phyloP scores from a whole-genome alignment of 2,113 vertebrate species.

The Phalacrocorax aristotelis region DNA sequence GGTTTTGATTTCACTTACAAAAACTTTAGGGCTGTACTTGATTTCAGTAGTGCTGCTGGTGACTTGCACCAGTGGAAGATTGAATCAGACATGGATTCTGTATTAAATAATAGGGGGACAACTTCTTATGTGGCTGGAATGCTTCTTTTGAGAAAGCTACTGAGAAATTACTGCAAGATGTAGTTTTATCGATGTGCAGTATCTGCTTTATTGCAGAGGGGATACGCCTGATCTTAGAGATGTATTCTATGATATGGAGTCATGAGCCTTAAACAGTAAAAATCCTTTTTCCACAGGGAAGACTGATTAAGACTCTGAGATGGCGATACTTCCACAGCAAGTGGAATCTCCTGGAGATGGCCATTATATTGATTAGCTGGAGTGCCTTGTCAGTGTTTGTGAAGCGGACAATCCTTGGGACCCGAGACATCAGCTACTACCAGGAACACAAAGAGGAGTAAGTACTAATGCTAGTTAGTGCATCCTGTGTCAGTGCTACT shows the following conservation, averaged over 20 bases:
- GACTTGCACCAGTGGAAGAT: background rate
- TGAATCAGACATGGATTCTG: background rate
- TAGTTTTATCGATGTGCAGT: background rate
- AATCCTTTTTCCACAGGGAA: slow-evolving; percentile 75
- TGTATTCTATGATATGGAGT: background rate
- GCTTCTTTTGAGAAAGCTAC: background rate
- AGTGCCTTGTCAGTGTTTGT: slow-evolving; percentile 88
- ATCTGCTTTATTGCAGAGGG: background rate
- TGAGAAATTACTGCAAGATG: background rate
- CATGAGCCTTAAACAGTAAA: background rate
- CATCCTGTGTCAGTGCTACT: background rate
- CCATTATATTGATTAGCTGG: slow-evolving; percentile 90
- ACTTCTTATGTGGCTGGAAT: background rate
- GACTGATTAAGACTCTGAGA: slow-evolving; percentile 81
- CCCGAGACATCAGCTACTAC: slow-evolving; percentile 83
- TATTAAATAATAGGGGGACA: background rate
- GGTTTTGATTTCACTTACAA: background rate
- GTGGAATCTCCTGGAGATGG: slow-evolving; percentile 88
- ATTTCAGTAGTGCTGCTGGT: background rate
- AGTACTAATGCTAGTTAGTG: slow-evolving; percentile 14
- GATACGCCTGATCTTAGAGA: background rate
- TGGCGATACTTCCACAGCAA: slow-evolving; percentile 88
- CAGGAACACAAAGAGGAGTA: slow-evolving; percentile 83
- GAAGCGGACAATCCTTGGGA: slow-evolving; percentile 84
- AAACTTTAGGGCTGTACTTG: background rate